phyloP scores from a whole-genome alignment of 2,797 vertebrate species.

The Enteromius argenteus region DNA sequence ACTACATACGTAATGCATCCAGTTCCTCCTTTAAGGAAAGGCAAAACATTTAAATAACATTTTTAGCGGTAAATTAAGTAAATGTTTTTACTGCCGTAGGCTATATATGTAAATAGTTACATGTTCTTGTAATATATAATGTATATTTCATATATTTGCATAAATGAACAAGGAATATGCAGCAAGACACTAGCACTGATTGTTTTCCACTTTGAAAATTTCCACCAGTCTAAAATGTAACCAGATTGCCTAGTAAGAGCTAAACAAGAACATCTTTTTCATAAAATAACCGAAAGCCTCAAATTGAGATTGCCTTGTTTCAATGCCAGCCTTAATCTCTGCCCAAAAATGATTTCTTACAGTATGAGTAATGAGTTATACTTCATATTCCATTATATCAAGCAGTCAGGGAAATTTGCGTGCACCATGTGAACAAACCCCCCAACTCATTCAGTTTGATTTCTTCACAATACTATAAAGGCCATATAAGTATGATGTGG shows the following conservation, averaged over 20 bases:
- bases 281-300: conserved; percentile 2
- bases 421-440: background rate
- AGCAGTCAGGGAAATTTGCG: conserved; percentile 33
- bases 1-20: background rate
- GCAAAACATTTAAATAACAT: background rate
- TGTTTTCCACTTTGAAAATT: background rate
- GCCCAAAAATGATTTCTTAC: conserved; percentile 10
- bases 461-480: conserved; percentile 18
- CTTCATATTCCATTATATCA: conserved; percentile 31
- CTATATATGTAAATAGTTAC: background rate
- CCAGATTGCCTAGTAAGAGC: background rate
- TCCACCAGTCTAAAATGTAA: background rate
- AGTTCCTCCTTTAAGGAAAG: background rate
- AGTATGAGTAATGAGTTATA: conserved; percentile 15
- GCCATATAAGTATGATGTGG: conserved; percentile 1
- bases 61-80: background rate
- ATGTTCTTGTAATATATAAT: background rate
- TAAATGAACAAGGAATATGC: background rate
- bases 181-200: background rate
- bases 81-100: background rate
- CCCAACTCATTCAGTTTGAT: conserved; percentile 22
- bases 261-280: background rate
- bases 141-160: background rate
- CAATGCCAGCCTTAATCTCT: background rate
- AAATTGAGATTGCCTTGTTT: background rate